Conservation (phyloP, 1,140 invertebrate species). For the Apis dorsata region DNA sequence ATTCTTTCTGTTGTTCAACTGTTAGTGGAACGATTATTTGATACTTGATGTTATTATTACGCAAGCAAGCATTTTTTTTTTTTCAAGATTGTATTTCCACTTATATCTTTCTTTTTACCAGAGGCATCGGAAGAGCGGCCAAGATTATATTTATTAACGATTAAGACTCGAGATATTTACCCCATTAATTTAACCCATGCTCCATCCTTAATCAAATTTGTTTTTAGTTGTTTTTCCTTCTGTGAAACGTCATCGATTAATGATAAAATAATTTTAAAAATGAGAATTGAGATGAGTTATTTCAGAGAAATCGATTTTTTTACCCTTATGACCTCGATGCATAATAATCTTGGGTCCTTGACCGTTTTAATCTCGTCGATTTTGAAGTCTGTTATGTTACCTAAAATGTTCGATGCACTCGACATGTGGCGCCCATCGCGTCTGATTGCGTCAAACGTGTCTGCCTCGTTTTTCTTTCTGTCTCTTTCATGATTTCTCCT, state of each 20-base stretch:
- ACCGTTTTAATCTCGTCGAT: slow-evolving; percentile 56
- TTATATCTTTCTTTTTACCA: slow-evolving; percentile 50
- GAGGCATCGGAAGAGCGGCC: slow-evolving; percentile 48
- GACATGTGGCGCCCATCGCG: background rate
- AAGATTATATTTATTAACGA: background rate
- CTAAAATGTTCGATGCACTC: slow-evolving; percentile 32
- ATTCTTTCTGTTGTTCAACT: background rate
- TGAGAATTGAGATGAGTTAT: background rate
- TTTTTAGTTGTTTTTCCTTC: background rate
- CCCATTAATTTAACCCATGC: background rate
- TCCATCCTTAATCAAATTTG: background rate
- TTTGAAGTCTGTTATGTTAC: slow-evolving; percentile 34
- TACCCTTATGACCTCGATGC: slow-evolving; percentile 12
- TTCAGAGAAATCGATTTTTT: slow-evolving; percentile 30
- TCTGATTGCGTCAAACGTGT: slow-evolving; percentile 16
- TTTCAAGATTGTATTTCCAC: slow-evolving; percentile 62
- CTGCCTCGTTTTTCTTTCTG: background rate
- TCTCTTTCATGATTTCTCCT: background rate
- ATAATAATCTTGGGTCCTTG: slow-evolving; percentile 44
- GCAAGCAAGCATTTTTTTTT: slow-evolving; percentile 51
- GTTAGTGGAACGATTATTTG: slow-evolving; percentile 1
- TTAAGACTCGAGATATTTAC: background rate
- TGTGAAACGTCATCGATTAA: background rate
- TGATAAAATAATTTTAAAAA: too few species aligned
- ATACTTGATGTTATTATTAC: slow-evolving; percentile 42